Evolutionary conservation across 2,888 invertebrate species (phyloP).

Genomic region (Conchocele bisecta): DNA sequence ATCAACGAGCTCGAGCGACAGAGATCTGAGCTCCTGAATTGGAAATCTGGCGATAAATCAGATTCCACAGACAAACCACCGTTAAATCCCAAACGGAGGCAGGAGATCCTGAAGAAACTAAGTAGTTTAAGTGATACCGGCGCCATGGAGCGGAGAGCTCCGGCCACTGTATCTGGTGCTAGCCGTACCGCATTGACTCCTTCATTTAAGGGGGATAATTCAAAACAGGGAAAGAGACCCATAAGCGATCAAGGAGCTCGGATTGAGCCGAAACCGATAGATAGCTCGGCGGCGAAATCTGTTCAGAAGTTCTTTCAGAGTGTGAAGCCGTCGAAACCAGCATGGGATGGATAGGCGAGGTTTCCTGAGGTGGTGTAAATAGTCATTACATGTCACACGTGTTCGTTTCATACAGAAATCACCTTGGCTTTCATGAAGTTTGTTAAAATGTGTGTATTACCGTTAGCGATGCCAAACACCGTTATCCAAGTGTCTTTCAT

Average conservation of each 20-base stretch:
- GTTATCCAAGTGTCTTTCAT: no score
- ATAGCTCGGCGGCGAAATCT: slow-evolving; percentile 45
- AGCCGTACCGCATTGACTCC: slow-evolving; percentile 47
- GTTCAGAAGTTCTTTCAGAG: slow-evolving; percentile 63
- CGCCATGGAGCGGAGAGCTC: slow-evolving; percentile 34
- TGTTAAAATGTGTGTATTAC: no score
- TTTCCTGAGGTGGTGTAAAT: no score
- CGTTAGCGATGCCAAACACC: no score
- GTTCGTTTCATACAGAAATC: no score
- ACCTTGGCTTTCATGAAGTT: no score
- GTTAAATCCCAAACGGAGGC: slow-evolving; percentile 52
- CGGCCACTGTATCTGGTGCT: slow-evolving; percentile 47
- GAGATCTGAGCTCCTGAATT: slow-evolving; percentile 55
- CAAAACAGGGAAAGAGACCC: slow-evolving; percentile 50
- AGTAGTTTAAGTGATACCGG: slow-evolving; percentile 43
- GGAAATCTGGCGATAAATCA: slow-evolving; percentile 41
- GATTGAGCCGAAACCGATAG: slow-evolving; percentile 32
- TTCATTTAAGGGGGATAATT: slow-evolving; percentile 7
- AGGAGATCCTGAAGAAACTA: slow-evolving; percentile 47
- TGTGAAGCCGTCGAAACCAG: slow-evolving; percentile 64
- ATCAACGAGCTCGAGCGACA: slow-evolving; percentile 62
- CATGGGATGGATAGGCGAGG: slow-evolving; percentile 55
- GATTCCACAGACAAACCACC: slow-evolving; percentile 53
- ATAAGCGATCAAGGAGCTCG: slow-evolving; percentile 69
- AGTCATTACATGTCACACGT: no score